Conservation (phyloP, 2,113 vertebrate species). For the Dolichotis patagonum region DNA sequence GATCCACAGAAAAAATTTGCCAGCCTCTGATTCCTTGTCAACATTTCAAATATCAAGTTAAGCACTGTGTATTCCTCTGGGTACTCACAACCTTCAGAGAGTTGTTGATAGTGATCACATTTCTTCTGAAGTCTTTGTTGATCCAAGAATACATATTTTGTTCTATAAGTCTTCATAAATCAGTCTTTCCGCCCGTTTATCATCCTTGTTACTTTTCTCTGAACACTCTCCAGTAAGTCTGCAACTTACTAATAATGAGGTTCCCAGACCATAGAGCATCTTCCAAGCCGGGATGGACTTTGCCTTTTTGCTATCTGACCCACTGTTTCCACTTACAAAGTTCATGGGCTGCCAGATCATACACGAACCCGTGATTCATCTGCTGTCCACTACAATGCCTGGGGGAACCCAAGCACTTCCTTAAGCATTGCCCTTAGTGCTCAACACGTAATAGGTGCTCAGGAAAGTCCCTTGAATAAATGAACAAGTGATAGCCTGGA, state of each 20-base stretch:
- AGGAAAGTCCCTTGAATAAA: slow-evolving; percentile 36
- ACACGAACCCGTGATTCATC: slow-evolving; percentile 54
- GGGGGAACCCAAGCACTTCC: background rate
- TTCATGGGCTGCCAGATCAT: slow-evolving; percentile 48
- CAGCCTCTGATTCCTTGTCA: slow-evolving; percentile 61
- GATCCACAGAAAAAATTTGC: slow-evolving; percentile 51
- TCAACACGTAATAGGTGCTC: slow-evolving; percentile 2
- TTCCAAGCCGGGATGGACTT: slow-evolving; percentile 60
- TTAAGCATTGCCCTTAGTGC: background rate
- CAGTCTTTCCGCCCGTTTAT: slow-evolving; percentile 72
- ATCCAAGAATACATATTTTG: slow-evolving; percentile 78
- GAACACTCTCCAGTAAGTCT: slow-evolving; percentile 74
- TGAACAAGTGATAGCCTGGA: background rate
- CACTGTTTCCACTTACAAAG: slow-evolving; percentile 65
- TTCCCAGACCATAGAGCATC: slow-evolving; percentile 68
- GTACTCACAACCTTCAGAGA: slow-evolving; percentile 72
- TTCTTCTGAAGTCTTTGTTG: slow-evolving; percentile 79
- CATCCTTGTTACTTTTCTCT: slow-evolving; percentile 75
- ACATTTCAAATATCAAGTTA: slow-evolving; percentile 53
- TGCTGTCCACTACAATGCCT: background rate
- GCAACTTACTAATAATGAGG: slow-evolving; percentile 73
- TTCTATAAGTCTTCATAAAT: slow-evolving; percentile 78
- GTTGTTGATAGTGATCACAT: slow-evolving; percentile 75
- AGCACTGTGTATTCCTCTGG: slow-evolving; percentile 44
- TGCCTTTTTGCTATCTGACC: slow-evolving; percentile 58